phyloP scores from a whole-genome alignment of 2,113 vertebrate genomes.

The Dipodomys spectabilis region DNA sequence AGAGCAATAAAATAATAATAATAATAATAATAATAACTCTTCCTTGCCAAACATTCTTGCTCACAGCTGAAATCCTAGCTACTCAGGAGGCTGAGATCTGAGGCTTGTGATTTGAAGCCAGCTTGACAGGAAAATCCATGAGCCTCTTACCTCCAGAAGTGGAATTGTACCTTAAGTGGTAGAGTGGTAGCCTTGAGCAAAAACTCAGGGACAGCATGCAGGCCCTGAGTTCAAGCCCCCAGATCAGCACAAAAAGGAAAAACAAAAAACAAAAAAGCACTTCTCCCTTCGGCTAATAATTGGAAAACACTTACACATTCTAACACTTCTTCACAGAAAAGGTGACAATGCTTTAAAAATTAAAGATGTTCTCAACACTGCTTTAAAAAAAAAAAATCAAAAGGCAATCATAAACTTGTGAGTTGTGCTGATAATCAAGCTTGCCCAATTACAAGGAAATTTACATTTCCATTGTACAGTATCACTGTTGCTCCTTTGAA shows the following conservation, averaged over 20 bases:
- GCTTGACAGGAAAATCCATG: too few relatives aligned
- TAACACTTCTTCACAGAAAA: slow-evolving; percentile 46
- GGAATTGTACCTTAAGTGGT: too few relatives aligned
- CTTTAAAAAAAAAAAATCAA: too few relatives aligned
- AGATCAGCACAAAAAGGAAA: too few relatives aligned
- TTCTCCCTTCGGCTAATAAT: not conserved
- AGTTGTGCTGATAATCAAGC: not conserved
- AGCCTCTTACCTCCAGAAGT: too few relatives aligned
- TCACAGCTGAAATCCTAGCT: too few relatives aligned
- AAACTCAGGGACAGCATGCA: too few relatives aligned
- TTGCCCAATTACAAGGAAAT: not conserved
- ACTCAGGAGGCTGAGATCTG: too few relatives aligned
- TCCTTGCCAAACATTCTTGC: not conserved
- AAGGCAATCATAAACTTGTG: not conserved
- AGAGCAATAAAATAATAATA: slow-evolving; percentile 35
- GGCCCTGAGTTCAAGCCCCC: too few relatives aligned
- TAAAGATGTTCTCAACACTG: not conserved
- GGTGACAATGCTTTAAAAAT: not conserved
- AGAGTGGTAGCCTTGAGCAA: too few relatives aligned
- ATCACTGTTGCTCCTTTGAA: not conserved
- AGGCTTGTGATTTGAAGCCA: too few relatives aligned
- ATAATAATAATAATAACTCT: not conserved
- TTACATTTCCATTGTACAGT: slow-evolving; percentile 4
- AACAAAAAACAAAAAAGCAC: too few relatives aligned
- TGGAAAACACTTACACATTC: not conserved